Evolutionary conservation across 1,140 invertebrate species (phyloP).

Genomic region (Ceratina australensis): DNA sequence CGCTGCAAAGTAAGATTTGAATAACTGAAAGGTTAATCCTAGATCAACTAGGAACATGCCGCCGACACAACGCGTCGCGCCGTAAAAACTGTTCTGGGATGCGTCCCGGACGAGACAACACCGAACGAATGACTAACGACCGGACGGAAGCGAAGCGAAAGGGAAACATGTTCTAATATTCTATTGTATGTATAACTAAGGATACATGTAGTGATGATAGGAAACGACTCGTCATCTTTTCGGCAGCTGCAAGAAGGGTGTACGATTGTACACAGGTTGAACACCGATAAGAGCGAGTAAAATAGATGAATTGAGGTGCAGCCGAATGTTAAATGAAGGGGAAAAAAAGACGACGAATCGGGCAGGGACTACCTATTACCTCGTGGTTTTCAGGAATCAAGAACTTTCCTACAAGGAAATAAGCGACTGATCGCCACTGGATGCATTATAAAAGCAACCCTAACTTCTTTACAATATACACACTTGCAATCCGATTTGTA

Average conservation of each 20-base stretch:
- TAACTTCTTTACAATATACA: no score
- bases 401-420: no score
- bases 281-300: no score
- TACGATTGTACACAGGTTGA: neutral
- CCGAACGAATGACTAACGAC: neutral
- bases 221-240: no score
- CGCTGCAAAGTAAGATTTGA: no score
- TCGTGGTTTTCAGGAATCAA: no score
- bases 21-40: neutral
- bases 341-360: neutral
- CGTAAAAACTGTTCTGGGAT: no score
- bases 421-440: no score
- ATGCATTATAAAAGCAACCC: no score
- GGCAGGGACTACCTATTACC: neutral
- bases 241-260: neutral
- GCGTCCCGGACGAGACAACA: neutral
- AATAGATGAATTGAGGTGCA: neutral
- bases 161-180: neutral
- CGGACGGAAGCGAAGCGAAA: conserved; percentile 31
- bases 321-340: neutral
- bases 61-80: neutral
- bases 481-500: no score
- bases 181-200: no score
- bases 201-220: no score
- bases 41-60: conserved; percentile 1